Conservation (phyloP, 2,113 vertebrate species). For the Scomber scombrus region DNA sequence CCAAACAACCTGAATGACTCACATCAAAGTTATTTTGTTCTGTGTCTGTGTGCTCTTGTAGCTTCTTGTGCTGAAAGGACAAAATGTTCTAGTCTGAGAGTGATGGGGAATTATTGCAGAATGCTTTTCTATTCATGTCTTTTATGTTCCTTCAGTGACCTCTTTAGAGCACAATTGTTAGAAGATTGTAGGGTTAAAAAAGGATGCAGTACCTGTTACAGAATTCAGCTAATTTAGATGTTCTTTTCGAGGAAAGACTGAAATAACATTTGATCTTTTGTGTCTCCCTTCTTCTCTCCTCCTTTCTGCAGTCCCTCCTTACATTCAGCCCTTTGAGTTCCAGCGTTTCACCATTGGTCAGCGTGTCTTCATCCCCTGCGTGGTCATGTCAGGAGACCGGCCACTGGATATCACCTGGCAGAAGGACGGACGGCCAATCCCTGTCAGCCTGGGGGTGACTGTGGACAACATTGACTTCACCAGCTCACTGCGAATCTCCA, state of each 20-base stretch:
- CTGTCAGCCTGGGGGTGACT: slow-evolving; percentile 94
- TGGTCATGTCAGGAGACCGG: slow-evolving; percentile 97
- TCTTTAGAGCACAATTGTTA: slow-evolving; percentile 39
- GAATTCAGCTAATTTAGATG: slow-evolving; percentile 33
- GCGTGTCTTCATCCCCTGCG: slow-evolving; percentile 97
- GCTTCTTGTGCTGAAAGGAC: slow-evolving; percentile 44
- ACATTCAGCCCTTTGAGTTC: slow-evolving; percentile 98
- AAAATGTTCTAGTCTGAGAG: slow-evolving; percentile 56
- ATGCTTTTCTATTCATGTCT: slow-evolving; percentile 45
- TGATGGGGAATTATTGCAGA: slow-evolving; percentile 36
- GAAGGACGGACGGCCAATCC: slow-evolving; percentile 95
- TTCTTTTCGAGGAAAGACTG: slow-evolving; percentile 32
- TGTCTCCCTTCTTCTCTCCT: neutral
- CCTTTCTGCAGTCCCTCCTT: slow-evolving; percentile 90
- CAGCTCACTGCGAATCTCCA: slow-evolving; percentile 96
- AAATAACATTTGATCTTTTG: slow-evolving; percentile 45
- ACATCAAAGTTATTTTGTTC: slow-evolving; percentile 8
- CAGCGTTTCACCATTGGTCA: slow-evolving; percentile 98
- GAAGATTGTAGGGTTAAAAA: slow-evolving; percentile 39
- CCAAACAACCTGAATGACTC: slow-evolving; percentile 28
- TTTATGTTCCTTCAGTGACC: slow-evolving; percentile 53
- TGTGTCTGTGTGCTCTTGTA: slow-evolving; percentile 1
- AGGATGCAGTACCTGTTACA: slow-evolving; percentile 10
- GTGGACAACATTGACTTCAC: slow-evolving; percentile 99
- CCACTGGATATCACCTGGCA: slow-evolving; percentile 99